Evolutionary conservation across 2,113 vertebrate species (phyloP), one percentile per base, ranked within the genome.

Genomic region (Xiphias gladius): DNA sequence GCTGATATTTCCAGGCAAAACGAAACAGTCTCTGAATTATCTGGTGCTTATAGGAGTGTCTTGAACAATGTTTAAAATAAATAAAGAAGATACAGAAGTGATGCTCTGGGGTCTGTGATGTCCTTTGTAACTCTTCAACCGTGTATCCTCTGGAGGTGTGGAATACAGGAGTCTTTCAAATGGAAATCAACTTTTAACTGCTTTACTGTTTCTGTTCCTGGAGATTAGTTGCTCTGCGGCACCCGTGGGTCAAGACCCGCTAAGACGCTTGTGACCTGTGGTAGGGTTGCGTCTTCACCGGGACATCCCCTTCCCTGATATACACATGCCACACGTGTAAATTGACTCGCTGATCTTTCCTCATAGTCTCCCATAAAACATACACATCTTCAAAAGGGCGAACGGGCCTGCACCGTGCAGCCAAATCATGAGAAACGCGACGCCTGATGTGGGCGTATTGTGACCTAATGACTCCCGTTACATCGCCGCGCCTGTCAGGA

Each of bases 231-330:
- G 52, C 52, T 62, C 43, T 46, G 70, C 41, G 13, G 70, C 63
- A 54, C 24, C 14, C n/a, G 5, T 30, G 61, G 74, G 79, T 76
- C 75, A 80, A 26, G 71, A 70, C 75, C 54, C 78, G 35, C 55
- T 89, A 85, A 87, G 85, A 90, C 61, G 88, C 88, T 89, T 89
- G 67, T 52, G 66, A 50, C 69, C 43, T 52, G 57, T 20, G 43
- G 10, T 10, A 2, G 37, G 54, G 22, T 24, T 54, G 22, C 46
- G 35, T 22, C 2, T 41, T 30, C 13, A 76, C 24, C 14, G 16
- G 69, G n/a, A 66, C 41, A 17, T 4, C 11, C 1, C 12, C 39
- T 24, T 32, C 12, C 3, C 16, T 43, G 6, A 58, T 16, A 26
- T 30, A 58, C 14, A 7, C 13, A 7, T 52, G 46, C 6, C 32